Evolutionary conservation across 2,888 invertebrate species (phyloP).

Genomic region (Phania funesta): DNA sequence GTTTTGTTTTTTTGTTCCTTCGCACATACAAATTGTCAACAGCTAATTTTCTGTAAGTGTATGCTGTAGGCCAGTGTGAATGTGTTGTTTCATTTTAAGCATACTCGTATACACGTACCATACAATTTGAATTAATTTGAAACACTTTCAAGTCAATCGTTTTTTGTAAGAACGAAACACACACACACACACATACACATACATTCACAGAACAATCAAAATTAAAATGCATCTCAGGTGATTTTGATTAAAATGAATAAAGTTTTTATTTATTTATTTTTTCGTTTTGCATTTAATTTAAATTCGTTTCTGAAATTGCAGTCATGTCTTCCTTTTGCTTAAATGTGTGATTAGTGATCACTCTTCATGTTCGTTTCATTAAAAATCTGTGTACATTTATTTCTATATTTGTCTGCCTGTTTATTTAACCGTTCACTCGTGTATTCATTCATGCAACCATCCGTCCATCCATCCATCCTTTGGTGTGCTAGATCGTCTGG

Average conservation of each 20-base stretch:
- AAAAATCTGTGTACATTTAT: constrained; percentile 22
- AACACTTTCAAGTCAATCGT: constrained; percentile 47
- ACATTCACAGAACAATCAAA: constrained; percentile 10
- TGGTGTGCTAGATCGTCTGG: background rate
- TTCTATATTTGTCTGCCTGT: background rate
- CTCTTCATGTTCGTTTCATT: constrained; percentile 41
- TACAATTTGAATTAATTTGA: constrained; percentile 58
- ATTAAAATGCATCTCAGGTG: constrained; percentile 65
- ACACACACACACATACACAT: background rate
- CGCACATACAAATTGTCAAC: background rate
- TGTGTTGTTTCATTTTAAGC: background rate
- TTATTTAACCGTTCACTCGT: background rate
- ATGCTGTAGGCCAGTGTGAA: background rate
- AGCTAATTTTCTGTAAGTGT: constrained; percentile 19
- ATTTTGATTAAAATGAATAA: constrained; percentile 43
- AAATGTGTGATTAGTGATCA: constrained; percentile 40
- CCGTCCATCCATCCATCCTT: background rate
- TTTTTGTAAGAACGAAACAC: background rate
- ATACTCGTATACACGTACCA: too few relatives aligned
- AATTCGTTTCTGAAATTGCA: constrained; percentile 15
- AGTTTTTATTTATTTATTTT: constrained; percentile 22
- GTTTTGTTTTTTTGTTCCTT: background rate
- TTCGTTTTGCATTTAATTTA: constrained; percentile 37
- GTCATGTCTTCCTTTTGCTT: constrained; percentile 39
- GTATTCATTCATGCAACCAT: constrained; percentile 11